Evolutionary conservation across 2,888 invertebrate species (phyloP).

Genomic region (Willowsia nigromaculata): DNA sequence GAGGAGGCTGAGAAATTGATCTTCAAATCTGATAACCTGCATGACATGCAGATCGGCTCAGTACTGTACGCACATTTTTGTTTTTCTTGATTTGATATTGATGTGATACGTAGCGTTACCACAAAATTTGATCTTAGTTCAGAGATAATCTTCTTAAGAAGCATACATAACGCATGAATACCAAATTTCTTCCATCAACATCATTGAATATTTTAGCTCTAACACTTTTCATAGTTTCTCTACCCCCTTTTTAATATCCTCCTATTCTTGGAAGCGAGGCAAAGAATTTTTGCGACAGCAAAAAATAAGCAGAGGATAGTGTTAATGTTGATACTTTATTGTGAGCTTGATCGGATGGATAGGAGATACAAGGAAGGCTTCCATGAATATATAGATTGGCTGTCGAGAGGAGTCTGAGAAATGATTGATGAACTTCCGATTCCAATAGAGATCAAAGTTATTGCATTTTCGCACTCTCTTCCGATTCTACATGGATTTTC

Average conservation of each 20-base stretch:
- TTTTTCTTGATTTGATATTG: background rate
- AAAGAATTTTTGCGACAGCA: background rate
- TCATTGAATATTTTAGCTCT: background rate
- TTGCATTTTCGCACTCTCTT: slow-evolving; percentile 72
- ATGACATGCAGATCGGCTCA: slow-evolving; percentile 39
- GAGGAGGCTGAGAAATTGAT: slow-evolving; percentile 34
- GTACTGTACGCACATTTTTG: background rate
- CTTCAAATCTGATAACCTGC: slow-evolving; percentile 61
- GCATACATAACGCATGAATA: slow-evolving; percentile 12
- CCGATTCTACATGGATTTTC: slow-evolving; percentile 54
- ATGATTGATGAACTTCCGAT: slow-evolving; percentile 79
- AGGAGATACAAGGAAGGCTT: background rate
- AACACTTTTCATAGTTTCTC: background rate
- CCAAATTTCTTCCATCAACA: background rate
- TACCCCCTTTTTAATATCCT: background rate
- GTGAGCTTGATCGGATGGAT: background rate
- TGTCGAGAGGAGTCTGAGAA: slow-evolving; percentile 73
- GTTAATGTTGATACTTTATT: background rate
- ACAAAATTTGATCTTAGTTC: background rate
- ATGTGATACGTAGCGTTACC: background rate
- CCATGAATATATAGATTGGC: slow-evolving; percentile 23
- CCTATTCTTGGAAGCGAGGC: background rate
- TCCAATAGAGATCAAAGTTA: slow-evolving; percentile 79
- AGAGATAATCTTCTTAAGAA: background rate
- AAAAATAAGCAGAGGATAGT: slow-evolving; percentile 27